These are phyloP conservation scores for Podabrus alpinus DNA, from an alignment of 2,888 invertebrate genomes.

Conservation along the genomic window DNA sequence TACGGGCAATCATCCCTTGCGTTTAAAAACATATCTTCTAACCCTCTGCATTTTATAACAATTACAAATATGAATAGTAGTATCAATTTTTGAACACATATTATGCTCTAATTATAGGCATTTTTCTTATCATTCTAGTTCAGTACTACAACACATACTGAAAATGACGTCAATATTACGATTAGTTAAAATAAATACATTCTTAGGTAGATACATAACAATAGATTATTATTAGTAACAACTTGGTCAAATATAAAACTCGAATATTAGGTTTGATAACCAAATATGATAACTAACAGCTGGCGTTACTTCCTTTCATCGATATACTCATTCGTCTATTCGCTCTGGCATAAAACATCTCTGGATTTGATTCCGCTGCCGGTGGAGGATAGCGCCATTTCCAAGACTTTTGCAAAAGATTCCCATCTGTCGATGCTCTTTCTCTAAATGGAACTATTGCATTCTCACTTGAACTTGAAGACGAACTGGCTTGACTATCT, in stretches of 20 bases:
- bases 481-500: conserved; percentile 43
- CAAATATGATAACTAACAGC: conserved; percentile 43
- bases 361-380: conserved; percentile 47
- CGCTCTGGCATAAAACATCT: conserved; percentile 53
- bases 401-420: conserved; percentile 63
- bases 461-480: conserved; percentile 50
- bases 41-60: neutral
- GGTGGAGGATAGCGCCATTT: conserved; percentile 63
- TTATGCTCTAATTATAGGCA: neutral
- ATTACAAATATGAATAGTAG: neutral
- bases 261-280: neutral
- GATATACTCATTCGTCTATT: conserved; percentile 79
- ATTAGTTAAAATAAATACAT: neutral
- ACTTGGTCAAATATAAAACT: conserved; percentile 5
- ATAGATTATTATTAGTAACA: neutral
- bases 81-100: neutral
- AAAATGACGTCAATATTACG: neutral
- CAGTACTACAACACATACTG: neutral
- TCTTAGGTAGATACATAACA: neutral
- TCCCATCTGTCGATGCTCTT: conserved; percentile 76
- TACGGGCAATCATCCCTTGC: neutral
- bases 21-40: neutral
- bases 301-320: conserved; percentile 68
- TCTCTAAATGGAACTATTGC: conserved; percentile 66
- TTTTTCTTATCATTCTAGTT: neutral